Base-by-base conservation (phyloP, 2,888 invertebrate species). In the Drosophila colorata region DNA sequence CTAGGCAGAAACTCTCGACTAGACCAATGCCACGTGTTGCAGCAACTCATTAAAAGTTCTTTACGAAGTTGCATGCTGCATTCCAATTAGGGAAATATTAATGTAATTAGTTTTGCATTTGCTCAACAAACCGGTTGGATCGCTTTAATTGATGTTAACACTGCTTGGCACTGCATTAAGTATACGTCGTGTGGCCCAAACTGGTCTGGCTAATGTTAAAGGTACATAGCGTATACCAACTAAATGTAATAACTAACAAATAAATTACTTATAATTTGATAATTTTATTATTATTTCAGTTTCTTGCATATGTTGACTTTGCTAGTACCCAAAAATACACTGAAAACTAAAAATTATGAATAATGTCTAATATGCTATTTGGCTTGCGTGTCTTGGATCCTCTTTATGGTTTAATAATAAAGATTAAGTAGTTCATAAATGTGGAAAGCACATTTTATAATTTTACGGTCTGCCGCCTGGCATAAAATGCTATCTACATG, bases 111-210 rank as follows among this genome's bases (percentile, higher is more conserved):
- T 55, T 56, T 65, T 38, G 43, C 43, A 51, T 43, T 38, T 41
- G 25, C 11, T 14, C 14, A 53, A 14, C 33, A 52, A 81, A 84
- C 80, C 72, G 78, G 79, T 84, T 78, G 18, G 20, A 1, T 31
- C 7, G 28, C 46, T 35, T 51, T 38, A 41, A 51, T 49, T 38
- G 31, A 40, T 41, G 41, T 49, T 52, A 35, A 16, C 20, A 43
- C 18, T 20, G 31, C 44, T 35, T 51, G 23, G 20, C 35, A 11
- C 52, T 43, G 35, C 38, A 53, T 78, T 83, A 78, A 49, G 74
- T 77, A 83, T 74, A 77, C 80, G 78, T 18, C 51, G 20, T 31
- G 56, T 53, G 35, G 25, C 28, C 0, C n/a, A 43, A 67, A 52
- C 66, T 73, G 49, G 58, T 53, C 33, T 43, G 56, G 28, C 28